A percentile compares a stretch with the other conserved stretches of the same genome.
Evolutionary conservation across 2,797 vertebrate genomes (phyloP).

Genomic region (Mastacembelus armatus): DNA sequence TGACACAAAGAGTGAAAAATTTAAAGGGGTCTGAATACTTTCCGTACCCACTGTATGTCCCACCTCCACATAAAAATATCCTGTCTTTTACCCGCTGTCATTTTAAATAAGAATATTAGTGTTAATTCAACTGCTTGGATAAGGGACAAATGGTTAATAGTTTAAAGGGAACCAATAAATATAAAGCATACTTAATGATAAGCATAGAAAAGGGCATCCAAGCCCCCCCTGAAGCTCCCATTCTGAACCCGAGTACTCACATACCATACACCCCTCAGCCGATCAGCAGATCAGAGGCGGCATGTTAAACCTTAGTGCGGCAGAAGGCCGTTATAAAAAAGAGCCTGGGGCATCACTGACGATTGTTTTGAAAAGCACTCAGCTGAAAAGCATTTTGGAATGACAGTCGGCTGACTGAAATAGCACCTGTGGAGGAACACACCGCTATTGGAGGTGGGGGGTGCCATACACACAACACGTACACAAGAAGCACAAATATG

Average conservation of each 20-base stretch:
- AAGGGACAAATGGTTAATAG: constrained; percentile 33
- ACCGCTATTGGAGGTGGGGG: constrained; percentile 62
- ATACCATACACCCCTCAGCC: constrained; percentile 12
- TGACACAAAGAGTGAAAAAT: too few species aligned
- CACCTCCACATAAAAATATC: constrained; percentile 24
- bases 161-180: constrained; percentile 36
- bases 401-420: constrained; percentile 83
- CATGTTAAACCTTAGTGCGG: constrained; percentile 75
- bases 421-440: constrained; percentile 81
- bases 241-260: neutral
- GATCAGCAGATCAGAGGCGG: constrained; percentile 71
- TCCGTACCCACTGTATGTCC: too few species aligned
- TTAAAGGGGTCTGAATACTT: too few species aligned
- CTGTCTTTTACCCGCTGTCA: constrained; percentile 42
- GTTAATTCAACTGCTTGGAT: constrained; percentile 29
- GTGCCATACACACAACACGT: constrained; percentile 3
- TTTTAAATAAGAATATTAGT: constrained; percentile 42
- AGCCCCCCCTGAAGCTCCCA: neutral
- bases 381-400: constrained; percentile 85
- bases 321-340: constrained; percentile 80
- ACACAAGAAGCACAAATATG: constrained; percentile 9
- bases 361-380: constrained; percentile 86
- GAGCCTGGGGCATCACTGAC: constrained; percentile 77
- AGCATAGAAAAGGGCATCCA: constrained; percentile 27
- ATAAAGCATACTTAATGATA: constrained; percentile 31